Base-by-base conservation (phyloP, 2,797 vertebrate genomes). In the Moxostoma hubbsi region DNA sequence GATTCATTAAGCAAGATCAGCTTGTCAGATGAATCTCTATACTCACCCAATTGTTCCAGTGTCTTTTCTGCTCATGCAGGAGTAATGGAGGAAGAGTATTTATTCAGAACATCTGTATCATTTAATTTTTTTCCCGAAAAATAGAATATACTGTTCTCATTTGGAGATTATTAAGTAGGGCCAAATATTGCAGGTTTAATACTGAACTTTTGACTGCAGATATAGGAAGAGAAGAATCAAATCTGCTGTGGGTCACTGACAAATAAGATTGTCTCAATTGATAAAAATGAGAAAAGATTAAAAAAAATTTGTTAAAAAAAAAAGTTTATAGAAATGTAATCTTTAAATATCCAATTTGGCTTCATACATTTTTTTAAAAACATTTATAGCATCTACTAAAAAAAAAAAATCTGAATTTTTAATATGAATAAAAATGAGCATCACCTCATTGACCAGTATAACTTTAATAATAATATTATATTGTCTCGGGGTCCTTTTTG, bases 1-100 rank as follows among this genome's bases (percentile, higher is more conserved):
- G 68, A 81, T 81, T 88, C 46, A 76, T 79, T 77, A 9, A 0
- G 68, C 76, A 47, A 70, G 75, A 80, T 71, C 16, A n/a, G 66
- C 63, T 53, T 55, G 75, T 72, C 49, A 71, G 73, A 73, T 63
- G 46, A 47, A 59, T 81, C 62, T 36, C 43, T 68, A 70, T 15
- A 47, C 55, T 50, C 55, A 67, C 11, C 12, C 61, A 64, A 81
- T 18, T 18, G 59, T 24, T 50, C 16, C 69, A 7, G 63, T 67
- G 69, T 81, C 5, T 76, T 83, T 49, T 16, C 54, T 62, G 53
- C 1, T 50, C 45, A 15, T 75, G 57, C 46, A 16, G 13, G 80
- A 47, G 73, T 55, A 67, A 59, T 18, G 45, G 58, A 73, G 36
- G 13, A 58, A 74, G 18, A 63, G 49, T 4, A 1, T 54, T 69